Evolutionary conservation across 2,113 vertebrate species (phyloP), one percentile per base, ranked within the genome.

Genomic region (Epinephelus cyanopodus): DNA sequence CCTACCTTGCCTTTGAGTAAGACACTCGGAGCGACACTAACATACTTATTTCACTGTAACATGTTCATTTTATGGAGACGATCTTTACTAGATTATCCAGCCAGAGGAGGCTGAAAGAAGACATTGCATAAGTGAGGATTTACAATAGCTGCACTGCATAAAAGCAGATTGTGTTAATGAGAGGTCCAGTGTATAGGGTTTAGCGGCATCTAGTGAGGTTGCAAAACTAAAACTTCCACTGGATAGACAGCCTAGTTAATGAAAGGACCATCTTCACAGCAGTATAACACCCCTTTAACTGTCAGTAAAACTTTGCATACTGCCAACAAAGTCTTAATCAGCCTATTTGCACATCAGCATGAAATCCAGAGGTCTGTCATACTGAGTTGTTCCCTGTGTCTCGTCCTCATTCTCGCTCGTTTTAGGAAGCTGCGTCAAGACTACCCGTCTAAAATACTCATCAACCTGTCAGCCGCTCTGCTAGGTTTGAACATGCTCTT

Each of bases 371-470:
- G 23, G 25, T 15, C 5, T 27, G 8, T 48, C 8, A 27, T 11
- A 50, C 23, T 56, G 18, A 54, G 3, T 69, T 14, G 7, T 57
- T 54, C 14, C 25, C 7, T 17, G 13, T 70, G 21, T 57, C 23
- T 45, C 39, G 1, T 10, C 23, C 3, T 45, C 5, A 23, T 3
- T 39, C 37, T 25, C 0, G n/a, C 25, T 54, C 86, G 77, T 67
- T 64, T 18, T 15, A 99, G 97, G 67, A 97, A 96, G 83, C 92
- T 98, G 83, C 82, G 94, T 23, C 94, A 79, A 84, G 97, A 98
- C 84, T 93, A 96, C 77, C 96, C 97, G 33, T 96, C 97, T 15
- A 97, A 97, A 93, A 97, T 99, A 82, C 96, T 99, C 69, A 93
- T 98, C 85, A 98, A 97, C 73, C 93, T 98, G 21, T 97, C 95